Evolutionary conservation across 1,140 invertebrate species (phyloP), one percentile per base, ranked within the genome.

Genomic region (Bilobella aurantiaca): DNA sequence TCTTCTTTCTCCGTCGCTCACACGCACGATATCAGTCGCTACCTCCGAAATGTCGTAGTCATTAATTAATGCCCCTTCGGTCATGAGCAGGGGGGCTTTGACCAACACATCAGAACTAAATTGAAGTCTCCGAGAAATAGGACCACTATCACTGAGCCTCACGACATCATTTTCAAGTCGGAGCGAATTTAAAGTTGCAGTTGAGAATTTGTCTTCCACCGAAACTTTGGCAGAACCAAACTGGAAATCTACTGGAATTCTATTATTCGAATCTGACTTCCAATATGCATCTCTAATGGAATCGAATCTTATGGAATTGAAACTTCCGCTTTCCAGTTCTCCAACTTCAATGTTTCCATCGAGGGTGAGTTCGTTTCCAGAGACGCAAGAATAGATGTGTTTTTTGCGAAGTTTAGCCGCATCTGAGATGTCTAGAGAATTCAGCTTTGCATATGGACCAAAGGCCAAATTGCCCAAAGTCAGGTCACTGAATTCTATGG

Each of bases 251-350:
- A 18, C 27, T 25, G 29, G 3, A 34, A 57, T 37, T 16, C 31
- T 31, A 37, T 67, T 67, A 31, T 62, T 16, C n/a, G 29, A 49
- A 27, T 27, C 28, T 12, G 29, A 31, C 27, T 25, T 49, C 65
- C 65, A 67, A 31, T 30, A 63, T 1, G 28, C 32, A 18, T 63
- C 60, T 62, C 18, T n/a, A 12, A 67, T 23, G 8, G 25, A 25
- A 3, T 31, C 47, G 12, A 67, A 18, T 1, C 1, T 3, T 1
- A 53, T 5, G 5, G 27, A 59, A 42, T 63, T 57, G 5, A 67
- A 14, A n/a, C 27, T 27, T 16, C 25, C 3, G 8, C 60, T 16
- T 2, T 53, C 1, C 14, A 62, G 28, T 32, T 23, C 18, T n/a
- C 25, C 29, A 32, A 42, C 47, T 29, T 46, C 49, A 34, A 49